Evolutionary conservation across 2,797 vertebrate species (phyloP).

Genomic region (Dendrocincla fuliginosa): DNA sequence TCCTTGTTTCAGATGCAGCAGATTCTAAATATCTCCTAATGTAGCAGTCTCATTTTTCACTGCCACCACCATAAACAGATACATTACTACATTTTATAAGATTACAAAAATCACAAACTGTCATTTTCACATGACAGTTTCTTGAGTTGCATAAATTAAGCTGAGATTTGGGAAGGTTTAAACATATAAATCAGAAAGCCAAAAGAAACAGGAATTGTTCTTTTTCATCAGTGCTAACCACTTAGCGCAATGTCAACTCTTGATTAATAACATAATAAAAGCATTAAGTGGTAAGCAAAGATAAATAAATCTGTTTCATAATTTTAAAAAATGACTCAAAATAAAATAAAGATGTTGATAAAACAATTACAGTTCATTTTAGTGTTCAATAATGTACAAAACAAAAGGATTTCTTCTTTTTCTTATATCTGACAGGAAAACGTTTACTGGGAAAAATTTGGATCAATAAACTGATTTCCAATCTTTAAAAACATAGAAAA

Average conservation of each 20-base stretch:
- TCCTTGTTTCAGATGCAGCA: neutral
- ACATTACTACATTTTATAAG: neutral
- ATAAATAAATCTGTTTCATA: neutral
- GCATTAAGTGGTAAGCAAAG: neutral
- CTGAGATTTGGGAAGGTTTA: neutral
- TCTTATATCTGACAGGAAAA: neutral
- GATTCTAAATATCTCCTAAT: neutral
- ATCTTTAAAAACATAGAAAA: neutral
- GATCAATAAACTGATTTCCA: neutral
- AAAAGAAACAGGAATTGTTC: neutral
- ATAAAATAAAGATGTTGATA: neutral
- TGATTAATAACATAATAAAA: neutral
- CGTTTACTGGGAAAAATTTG: neutral
- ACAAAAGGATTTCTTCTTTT: neutral
- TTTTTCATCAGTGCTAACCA: neutral
- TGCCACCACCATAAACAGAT: neutral
- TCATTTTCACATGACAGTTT: neutral
- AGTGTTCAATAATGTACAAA: neutral
- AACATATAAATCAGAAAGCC: neutral
- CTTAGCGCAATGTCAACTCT: neutral
- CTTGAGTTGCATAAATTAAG: neutral
- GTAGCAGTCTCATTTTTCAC: neutral
- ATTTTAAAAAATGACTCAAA: neutral
- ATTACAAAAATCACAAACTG: neutral
- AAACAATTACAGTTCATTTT: neutral